Evolutionary conservation across 1,140 invertebrate species (phyloP), one percentile per base, ranked within the genome.

Genomic region (Cotesia vestalis): DNA sequence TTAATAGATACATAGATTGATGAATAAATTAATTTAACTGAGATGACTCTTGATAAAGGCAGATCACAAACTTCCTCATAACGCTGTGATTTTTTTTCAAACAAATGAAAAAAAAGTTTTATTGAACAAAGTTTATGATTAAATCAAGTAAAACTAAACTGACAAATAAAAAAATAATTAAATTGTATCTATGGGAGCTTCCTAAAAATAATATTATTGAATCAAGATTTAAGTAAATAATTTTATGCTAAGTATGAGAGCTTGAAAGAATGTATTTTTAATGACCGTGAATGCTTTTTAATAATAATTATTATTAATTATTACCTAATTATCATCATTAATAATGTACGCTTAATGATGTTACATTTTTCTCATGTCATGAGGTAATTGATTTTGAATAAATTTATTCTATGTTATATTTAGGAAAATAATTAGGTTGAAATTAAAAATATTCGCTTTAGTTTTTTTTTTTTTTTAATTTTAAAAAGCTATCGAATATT

Each of bases 81-180:
- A 57, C 51, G 66, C 66, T 68, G 66, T 68, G 66, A 68, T 68
- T 51, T 55, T 69, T 69, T 35, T 14, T 34, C n/a, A 36, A 8
- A 34, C 57, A 35, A 40, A 59, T 36, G 12, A 12, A 27, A 62
- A 35, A 12, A 62, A 20, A 36, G 40, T 46, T 46, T 46, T 9
- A 46, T 46, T 46, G 40, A 46, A 46, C 40, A 46, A 46, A 36
- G 5, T 27, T 27, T 27, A 46, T 6, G 5, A 46, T 46, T 46
- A 46, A 46, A 51, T 12, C 40, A 66, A n/a, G 40, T 11, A 5
- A 20, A 6, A 3, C 57, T 59, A 9, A 20, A n/a, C 38, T 35
- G 35, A 62, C 17, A 62, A n/a, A 35, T 35, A 38, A 69, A 60
- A 34, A 17, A 69, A 40, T 17, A 55, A 38, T 59, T n/a, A 20